Conservation (phyloP, 2,888 invertebrate genomes). For the Lypha dubia region DNA sequence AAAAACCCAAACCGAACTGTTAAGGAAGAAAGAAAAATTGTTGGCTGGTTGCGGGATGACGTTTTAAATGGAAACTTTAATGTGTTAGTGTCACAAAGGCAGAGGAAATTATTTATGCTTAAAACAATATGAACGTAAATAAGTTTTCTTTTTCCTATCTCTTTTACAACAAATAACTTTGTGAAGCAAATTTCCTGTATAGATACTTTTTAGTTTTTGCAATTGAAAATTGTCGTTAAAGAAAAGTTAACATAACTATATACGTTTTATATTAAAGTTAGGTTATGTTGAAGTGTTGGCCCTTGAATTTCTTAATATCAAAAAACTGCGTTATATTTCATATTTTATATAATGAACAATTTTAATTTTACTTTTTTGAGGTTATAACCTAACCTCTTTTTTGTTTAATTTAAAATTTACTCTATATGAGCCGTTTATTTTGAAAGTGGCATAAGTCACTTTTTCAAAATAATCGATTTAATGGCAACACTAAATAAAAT, state of each 20-base stretch:
- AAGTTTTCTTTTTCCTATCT: slow-evolving; percentile 14
- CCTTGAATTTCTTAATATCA: neutral
- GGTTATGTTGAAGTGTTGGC: neutral
- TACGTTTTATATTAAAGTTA: neutral
- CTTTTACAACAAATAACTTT: neutral
- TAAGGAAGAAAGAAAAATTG: too few relatives aligned
- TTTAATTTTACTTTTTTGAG: neutral
- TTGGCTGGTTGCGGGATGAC: neutral
- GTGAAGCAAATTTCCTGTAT: slow-evolving; percentile 60
- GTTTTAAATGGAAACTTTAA: slow-evolving; percentile 26
- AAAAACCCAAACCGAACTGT: slow-evolving; percentile 8
- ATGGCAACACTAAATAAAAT: too few relatives aligned
- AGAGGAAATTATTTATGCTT: slow-evolving; percentile 72
- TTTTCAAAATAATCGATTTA: too few relatives aligned
- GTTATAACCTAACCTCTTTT: slow-evolving; percentile 29
- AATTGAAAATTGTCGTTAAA: slow-evolving; percentile 27
- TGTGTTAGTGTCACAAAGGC: slow-evolving; percentile 42
- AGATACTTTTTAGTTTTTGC: slow-evolving; percentile 11
- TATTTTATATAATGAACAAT: neutral
- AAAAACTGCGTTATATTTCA: neutral
- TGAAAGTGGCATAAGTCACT: too few relatives aligned
- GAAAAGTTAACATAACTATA: neutral
- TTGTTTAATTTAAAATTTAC: neutral
- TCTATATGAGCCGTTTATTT: too few relatives aligned
- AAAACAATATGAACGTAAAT: slow-evolving; percentile 63